Evolutionary conservation across 2,113 vertebrate species (phyloP).

Genomic region (Recurvirostra avosetta): DNA sequence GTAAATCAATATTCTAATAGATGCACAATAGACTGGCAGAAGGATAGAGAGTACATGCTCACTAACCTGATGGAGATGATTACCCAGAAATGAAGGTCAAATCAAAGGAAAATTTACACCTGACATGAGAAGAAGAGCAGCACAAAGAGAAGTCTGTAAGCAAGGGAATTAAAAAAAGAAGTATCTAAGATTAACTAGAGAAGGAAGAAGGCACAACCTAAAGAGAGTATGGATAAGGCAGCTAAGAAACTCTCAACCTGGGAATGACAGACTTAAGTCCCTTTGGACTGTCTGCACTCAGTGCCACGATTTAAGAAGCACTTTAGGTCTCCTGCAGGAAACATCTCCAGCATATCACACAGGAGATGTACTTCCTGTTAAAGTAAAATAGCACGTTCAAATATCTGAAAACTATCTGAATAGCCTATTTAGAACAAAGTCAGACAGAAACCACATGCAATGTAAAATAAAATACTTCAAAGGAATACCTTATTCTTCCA

Average conservation of each 20-base stretch:
- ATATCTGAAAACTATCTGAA: background rate
- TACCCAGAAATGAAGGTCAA: background rate
- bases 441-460: background rate
- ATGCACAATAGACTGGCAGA: background rate
- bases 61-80: background rate
- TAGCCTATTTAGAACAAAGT: background rate
- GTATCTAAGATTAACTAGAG: background rate
- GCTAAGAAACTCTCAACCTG: background rate
- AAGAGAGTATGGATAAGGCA: background rate
- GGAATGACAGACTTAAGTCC: background rate
- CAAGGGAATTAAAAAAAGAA: background rate
- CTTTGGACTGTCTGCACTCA: background rate
- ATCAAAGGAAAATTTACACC: background rate
- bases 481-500: background rate
- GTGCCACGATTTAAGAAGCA: background rate
- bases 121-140: background rate
- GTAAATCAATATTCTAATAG: conserved; percentile 16
- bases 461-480: background rate
- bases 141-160: background rate
- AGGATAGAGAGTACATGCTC: background rate
- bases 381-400: background rate
- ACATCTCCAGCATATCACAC: background rate
- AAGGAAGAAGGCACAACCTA: background rate
- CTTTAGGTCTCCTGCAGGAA: background rate
- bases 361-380: background rate